phyloP scores from a whole-genome alignment of 2,888 invertebrate species.

The Tigriopus californicus region DNA sequence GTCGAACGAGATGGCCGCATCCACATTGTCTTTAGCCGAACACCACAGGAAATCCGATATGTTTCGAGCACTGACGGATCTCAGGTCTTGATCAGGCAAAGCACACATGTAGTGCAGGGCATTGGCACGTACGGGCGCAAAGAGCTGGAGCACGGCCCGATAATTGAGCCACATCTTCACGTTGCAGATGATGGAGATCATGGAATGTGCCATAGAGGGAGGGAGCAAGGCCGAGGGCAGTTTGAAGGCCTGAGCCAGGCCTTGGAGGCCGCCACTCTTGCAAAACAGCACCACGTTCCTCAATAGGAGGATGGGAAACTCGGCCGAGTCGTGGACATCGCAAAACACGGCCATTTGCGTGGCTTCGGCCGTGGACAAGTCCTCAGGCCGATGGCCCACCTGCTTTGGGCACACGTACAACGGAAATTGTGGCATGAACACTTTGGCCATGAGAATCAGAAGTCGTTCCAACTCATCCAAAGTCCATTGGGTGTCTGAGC shows the following conservation, averaged over 20 bases:
- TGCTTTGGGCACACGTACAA: conserved; percentile 53
- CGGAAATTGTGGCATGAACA: conserved; percentile 68
- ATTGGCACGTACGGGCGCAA: conserved; percentile 65
- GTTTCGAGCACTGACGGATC: conserved; percentile 67
- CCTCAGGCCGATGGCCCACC: conserved; percentile 8
- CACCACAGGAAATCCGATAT: conserved; percentile 45
- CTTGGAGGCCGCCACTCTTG: conserved; percentile 67
- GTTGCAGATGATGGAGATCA: conserved; percentile 78
- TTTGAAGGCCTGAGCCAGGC: conserved; percentile 65
- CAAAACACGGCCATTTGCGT: conserved; percentile 57
- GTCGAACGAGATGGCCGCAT: conserved; percentile 48
- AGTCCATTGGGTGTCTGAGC: conserved; percentile 36
- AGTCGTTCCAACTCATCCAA: conserved; percentile 70
- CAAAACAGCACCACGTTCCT: conserved; percentile 85
- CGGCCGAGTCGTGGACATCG: conserved; percentile 69
- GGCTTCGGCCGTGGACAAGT: conserved; percentile 38
- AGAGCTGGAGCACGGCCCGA: conserved; percentile 65
- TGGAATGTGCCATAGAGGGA: conserved; percentile 70
- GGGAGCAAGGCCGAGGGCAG: conserved; percentile 59
- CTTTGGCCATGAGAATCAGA: conserved; percentile 67
- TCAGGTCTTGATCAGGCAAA: conserved; percentile 71
- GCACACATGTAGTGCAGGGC: conserved; percentile 84
- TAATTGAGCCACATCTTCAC: conserved; percentile 83
- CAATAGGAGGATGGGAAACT: conserved; percentile 71
- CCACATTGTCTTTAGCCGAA: conserved; percentile 12